Conservation (phyloP, 2,888 invertebrate genomes). For the Caenorhabditis angaria region DNA sequence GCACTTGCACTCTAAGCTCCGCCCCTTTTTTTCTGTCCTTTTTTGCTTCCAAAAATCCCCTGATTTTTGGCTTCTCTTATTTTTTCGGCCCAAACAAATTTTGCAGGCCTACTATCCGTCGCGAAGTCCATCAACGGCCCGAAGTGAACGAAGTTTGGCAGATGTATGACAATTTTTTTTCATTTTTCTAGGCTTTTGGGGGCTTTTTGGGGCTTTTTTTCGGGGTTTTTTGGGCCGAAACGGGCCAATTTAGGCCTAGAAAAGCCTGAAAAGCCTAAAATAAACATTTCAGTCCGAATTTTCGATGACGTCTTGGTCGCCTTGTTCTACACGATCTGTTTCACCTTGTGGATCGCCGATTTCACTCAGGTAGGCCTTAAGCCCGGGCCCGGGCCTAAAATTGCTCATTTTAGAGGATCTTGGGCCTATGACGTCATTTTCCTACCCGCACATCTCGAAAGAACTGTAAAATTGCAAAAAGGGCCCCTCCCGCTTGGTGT, state of each 20-base stretch:
- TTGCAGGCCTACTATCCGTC: conserved; percentile 62
- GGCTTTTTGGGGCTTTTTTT: neutral
- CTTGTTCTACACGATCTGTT: conserved; percentile 66
- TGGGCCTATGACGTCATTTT: conserved; percentile 72
- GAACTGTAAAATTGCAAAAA: conserved; percentile 76
- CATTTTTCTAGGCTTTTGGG: neutral
- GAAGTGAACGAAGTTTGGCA: conserved; percentile 55
- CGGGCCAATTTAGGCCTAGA: neutral
- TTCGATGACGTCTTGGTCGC: conserved; percentile 71
- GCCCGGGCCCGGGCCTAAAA: neutral
- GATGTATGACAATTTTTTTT: conserved; percentile 40
- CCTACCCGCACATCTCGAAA: conserved; percentile 76
- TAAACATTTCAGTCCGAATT: conserved; percentile 58
- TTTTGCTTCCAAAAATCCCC: conserved; percentile 7
- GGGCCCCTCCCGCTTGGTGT: conserved; percentile 77
- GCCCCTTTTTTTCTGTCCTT: conserved; percentile 13
- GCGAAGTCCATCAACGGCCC: conserved; percentile 54
- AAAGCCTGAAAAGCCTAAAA: neutral
- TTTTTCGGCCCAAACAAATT: neutral
- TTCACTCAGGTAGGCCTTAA: conserved; percentile 30
- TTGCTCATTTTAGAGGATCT: conserved; percentile 51
- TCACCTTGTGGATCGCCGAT: conserved; percentile 68
- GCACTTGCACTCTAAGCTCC: neutral
- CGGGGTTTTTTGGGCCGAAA: neutral
- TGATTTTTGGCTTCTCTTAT: conserved; percentile 3